Evolutionary conservation across 2,888 invertebrate species (phyloP).

Genomic region (Pachycephus smyrnensis): DNA sequence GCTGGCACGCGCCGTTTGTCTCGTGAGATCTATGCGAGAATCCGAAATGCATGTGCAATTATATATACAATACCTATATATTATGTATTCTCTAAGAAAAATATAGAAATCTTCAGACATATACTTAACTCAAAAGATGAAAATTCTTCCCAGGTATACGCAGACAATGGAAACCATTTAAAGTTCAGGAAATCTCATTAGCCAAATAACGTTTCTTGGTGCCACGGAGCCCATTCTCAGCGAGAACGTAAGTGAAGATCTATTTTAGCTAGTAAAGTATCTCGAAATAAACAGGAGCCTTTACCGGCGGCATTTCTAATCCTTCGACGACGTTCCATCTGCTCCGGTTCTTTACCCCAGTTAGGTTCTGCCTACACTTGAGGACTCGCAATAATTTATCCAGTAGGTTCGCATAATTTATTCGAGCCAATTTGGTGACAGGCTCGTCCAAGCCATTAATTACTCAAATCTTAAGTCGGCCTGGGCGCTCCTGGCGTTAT

Average conservation of each 20-base stretch:
- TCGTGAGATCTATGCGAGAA: conserved; percentile 1
- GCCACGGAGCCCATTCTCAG: too few species aligned
- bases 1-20: conserved; percentile 27
- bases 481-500: conserved; percentile 17
- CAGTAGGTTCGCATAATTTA: conserved; percentile 27
- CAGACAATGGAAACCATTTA: neutral
- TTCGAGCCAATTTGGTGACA: conserved; percentile 41
- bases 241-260: neutral
- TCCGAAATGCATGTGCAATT: neutral
- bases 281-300: conserved; percentile 16
- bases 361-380: conserved; percentile 4
- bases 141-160: neutral
- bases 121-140: neutral
- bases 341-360: neutral
- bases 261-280: conserved; percentile 15
- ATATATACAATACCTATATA: neutral
- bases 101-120: neutral
- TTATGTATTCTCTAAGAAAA: neutral
- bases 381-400: conserved; percentile 17
- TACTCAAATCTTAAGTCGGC: conserved; percentile 38
- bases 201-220: neutral
- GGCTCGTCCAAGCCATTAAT: conserved; percentile 37
- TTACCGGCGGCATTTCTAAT: conserved; percentile 9
- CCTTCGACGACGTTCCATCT: conserved; percentile 20
- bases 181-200: neutral